These are phyloP conservation scores for Perithous albicinctus DNA, from an alignment of 2,888 invertebrate genomes.

Conservation along the genomic window DNA sequence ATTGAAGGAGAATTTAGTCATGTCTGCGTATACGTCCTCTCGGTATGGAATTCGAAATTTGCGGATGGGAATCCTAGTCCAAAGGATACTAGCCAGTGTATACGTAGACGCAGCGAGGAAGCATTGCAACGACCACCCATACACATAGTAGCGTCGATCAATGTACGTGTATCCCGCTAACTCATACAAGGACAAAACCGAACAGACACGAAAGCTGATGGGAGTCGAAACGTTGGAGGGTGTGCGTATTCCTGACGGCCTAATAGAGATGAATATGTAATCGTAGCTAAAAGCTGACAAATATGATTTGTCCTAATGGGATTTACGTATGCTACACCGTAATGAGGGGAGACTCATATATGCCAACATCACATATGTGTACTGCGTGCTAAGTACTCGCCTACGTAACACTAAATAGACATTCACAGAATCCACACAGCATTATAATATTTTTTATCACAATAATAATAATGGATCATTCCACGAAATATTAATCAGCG, in stretches of 20 bases:
- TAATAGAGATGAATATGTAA: conserved; percentile 76
- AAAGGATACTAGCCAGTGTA: conserved; percentile 20
- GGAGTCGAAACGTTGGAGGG: conserved; percentile 48
- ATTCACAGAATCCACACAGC: not conserved
- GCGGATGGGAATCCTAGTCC: conserved; percentile 36
- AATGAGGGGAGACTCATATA: conserved; percentile 9
- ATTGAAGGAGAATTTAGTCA: conserved; percentile 1
- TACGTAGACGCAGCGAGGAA: conserved; percentile 34
- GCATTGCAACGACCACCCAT: conserved; percentile 43
- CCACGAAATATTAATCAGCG: too few relatives aligned
- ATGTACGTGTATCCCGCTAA: conserved; percentile 41
- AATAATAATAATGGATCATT: not conserved
- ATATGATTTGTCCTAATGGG: conserved; percentile 73
- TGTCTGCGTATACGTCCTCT: conserved; percentile 11
- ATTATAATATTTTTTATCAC: not conserved
- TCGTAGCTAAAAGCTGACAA: conserved; percentile 75
- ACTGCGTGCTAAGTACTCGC: conserved; percentile 69
- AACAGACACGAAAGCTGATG: conserved; percentile 5
- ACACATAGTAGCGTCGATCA: not conserved
- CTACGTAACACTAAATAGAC: not conserved
- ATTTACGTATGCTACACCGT: conserved; percentile 5
- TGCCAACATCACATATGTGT: conserved; percentile 75
- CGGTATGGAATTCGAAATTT: conserved; percentile 42
- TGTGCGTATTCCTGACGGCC: conserved; percentile 60
- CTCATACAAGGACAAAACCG: conserved; percentile 17